Evolutionary conservation across 2,797 vertebrate genomes (phyloP).

Genomic region (Neosalanx taihuensis): DNA sequence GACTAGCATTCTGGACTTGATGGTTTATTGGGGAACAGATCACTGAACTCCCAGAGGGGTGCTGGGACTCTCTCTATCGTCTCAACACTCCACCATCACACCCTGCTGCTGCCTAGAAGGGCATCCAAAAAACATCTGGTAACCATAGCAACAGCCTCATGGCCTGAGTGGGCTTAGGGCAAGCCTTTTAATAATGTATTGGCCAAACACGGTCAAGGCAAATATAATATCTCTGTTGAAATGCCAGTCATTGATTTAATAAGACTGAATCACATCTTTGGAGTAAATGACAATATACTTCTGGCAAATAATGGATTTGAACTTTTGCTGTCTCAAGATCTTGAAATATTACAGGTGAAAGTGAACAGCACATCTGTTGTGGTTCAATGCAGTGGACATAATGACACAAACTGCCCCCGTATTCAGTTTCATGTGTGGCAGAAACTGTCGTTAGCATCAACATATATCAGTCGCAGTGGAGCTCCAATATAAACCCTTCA

Average conservation of each 20-base stretch:
- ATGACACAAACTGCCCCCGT: constrained; percentile 31
- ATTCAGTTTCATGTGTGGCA: background rate
- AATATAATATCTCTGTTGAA: constrained; percentile 63
- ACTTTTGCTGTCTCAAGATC: constrained; percentile 11
- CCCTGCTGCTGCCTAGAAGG: constrained; percentile 53
- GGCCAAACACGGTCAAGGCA: constrained; percentile 56
- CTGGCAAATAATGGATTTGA: constrained; percentile 24
- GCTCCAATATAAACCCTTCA: constrained; percentile 16
- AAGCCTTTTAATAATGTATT: constrained; percentile 61
- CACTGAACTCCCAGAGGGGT: no score
- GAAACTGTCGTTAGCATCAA: background rate
- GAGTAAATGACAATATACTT: constrained; percentile 19
- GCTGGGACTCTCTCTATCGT: no score
- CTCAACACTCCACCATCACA: no score
- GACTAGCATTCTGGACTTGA: no score
- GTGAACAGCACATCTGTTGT: constrained; percentile 8
- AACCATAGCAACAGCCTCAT: constrained; percentile 64
- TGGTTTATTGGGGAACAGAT: no score
- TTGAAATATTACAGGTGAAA: constrained; percentile 25
- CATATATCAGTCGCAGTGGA: constrained; percentile 8
- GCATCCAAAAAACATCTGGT: constrained; percentile 55
- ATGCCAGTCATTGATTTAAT: constrained; percentile 55
- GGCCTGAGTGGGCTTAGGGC: constrained; percentile 35
- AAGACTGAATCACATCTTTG: constrained; percentile 32
- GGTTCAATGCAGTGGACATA: constrained; percentile 15